Conservation (phyloP, 2,797 vertebrate genomes). For the Diceros bicornis region DNA sequence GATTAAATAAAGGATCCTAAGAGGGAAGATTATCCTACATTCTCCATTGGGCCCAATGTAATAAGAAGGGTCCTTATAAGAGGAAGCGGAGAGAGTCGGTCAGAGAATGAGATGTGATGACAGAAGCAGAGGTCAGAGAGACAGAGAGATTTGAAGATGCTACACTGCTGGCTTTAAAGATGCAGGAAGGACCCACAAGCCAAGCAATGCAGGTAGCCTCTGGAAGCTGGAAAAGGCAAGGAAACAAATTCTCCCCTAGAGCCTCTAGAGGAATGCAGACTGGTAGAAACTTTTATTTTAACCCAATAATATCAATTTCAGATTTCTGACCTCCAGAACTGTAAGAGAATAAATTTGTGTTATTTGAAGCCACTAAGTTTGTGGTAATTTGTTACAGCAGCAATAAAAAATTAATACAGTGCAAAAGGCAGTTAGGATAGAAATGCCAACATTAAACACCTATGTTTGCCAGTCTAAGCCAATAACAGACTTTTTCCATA, state of each 20-base stretch:
- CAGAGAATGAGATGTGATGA: neutral
- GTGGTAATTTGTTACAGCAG: neutral
- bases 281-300: neutral
- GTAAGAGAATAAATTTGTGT: neutral
- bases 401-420: neutral
- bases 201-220: neutral
- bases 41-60: neutral
- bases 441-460: neutral
- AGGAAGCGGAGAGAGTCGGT: neutral
- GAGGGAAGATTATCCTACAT: neutral
- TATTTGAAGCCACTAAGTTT: conserved; percentile 20
- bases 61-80: neutral
- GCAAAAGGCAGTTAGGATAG: neutral
- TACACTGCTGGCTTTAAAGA: neutral
- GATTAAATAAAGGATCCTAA: neutral
- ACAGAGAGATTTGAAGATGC: neutral
- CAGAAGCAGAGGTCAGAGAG: neutral
- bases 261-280: neutral
- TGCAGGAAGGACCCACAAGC: neutral
- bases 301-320: neutral
- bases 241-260: neutral
- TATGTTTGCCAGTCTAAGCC: neutral
- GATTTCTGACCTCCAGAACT: neutral
- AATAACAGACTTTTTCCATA: neutral
- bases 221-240: neutral